Percentiles rank a stretch among this genome's conserved stretches.
These are phyloP conservation scores for Colostygia pectinataria DNA, from an alignment of 2,888 invertebrate species.

Conservation along the genomic window DNA sequence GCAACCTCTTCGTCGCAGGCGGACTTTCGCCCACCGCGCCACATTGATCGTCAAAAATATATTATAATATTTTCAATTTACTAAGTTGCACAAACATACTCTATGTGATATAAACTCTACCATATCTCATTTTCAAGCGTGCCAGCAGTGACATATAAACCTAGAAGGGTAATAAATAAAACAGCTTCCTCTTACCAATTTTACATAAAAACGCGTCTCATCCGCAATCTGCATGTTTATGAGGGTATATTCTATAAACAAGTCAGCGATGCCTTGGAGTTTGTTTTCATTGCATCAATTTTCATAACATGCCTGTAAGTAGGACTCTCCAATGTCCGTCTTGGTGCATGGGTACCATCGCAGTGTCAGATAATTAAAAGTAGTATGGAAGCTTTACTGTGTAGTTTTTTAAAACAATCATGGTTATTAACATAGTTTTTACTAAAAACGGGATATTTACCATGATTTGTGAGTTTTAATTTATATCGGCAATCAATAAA, in stretches of 20 bases:
- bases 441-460: no score
- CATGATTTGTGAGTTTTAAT: no score
- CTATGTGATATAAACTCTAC: constrained; percentile 54
- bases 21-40: no score
- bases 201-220: constrained; percentile 80
- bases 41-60: no score
- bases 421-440: no score
- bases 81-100: constrained; percentile 17
- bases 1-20: no score
- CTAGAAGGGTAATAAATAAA: constrained; percentile 81
- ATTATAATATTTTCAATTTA: background rate
- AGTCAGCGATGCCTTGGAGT: constrained; percentile 49
- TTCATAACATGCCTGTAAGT: background rate
- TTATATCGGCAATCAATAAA: no score
- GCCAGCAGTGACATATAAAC: constrained; percentile 63
- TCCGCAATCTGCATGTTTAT: constrained; percentile 83
- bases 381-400: no score
- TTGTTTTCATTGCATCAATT: constrained; percentile 17
- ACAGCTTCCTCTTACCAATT: constrained; percentile 75
- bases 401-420: no score
- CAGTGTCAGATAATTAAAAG: no score
- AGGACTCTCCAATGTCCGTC: no score
- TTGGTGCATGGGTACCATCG: no score
- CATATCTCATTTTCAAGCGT: constrained; percentile 61
- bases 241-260: constrained; percentile 82